phyloP scores from a whole-genome alignment of 2,888 invertebrate species.

The Cordylochernes scorpioides region DNA sequence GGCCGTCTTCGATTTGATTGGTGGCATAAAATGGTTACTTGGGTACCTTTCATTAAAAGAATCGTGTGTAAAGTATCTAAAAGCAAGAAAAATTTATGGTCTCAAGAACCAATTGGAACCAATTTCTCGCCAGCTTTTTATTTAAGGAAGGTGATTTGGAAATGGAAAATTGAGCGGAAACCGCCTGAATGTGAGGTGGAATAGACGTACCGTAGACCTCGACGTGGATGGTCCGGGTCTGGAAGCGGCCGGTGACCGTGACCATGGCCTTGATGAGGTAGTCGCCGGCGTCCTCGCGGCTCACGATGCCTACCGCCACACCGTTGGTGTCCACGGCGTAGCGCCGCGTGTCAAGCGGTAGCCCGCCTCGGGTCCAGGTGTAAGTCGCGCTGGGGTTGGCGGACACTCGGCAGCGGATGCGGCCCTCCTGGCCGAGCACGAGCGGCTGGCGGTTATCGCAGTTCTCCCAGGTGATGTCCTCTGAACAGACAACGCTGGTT shows the following conservation, averaged over 20 bases:
- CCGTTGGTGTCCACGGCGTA: slow-evolving; percentile 10
- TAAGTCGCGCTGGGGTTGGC: slow-evolving; percentile 11
- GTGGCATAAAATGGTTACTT: too few relatives aligned
- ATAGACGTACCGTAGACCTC: slow-evolving; percentile 10
- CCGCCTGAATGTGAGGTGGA: too few relatives aligned
- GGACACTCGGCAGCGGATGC: slow-evolving; percentile 11
- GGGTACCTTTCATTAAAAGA: too few relatives aligned
- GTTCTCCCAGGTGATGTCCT: slow-evolving; percentile 13
- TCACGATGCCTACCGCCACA: slow-evolving; percentile 9
- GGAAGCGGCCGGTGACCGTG: slow-evolving; percentile 11
- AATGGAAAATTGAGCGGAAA: too few relatives aligned
- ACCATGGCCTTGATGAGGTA: slow-evolving; percentile 12
- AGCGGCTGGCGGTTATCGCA: slow-evolving; percentile 10
- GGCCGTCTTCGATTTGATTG: too few relatives aligned
- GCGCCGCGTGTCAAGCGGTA: slow-evolving; percentile 5
- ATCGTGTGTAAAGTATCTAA: too few relatives aligned
- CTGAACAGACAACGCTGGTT: slow-evolving; percentile 5
- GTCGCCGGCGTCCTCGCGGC: slow-evolving; percentile 9
- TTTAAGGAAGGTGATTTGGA: too few relatives aligned
- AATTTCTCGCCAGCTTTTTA: too few relatives aligned
- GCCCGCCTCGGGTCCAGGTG: slow-evolving; percentile 10
- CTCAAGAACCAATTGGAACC: too few relatives aligned
- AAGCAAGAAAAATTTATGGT: too few relatives aligned
- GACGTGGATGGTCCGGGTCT: slow-evolving; percentile 9
- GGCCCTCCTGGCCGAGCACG: slow-evolving; percentile 10